Base-by-base conservation (phyloP, 2,113 vertebrate species). In the Phalacrocorax aristotelis region DNA sequence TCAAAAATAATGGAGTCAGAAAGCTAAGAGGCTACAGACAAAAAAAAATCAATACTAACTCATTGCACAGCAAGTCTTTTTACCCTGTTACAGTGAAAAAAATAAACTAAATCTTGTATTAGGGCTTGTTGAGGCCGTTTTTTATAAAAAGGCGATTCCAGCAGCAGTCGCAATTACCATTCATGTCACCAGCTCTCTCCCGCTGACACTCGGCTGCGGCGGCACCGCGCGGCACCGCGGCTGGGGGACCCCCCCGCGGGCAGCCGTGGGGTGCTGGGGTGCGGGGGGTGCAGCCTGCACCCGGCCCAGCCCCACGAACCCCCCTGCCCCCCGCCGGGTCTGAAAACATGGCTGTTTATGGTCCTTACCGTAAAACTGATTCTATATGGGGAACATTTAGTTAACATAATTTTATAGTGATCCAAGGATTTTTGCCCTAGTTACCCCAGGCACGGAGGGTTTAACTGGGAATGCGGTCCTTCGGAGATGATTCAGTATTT, bases 1-100 rank as follows among this genome's bases (percentile, higher is more conserved):
- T 98, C 97, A 98, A 98, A 98, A 99, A 98, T 98, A 98, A 99
- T 98, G 98, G 98, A 98, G 97, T 97, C 96, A 97, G 98, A 99
- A 98, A 98, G 94, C 96, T 93, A 94, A 97, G 86, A 86, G 97
- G 98, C 97, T 95, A 96, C 93, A 97, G 96, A 97, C 86, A 92
- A 96, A 96, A 98, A 54, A 42, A 57, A 94, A 98, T 99, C 98
- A 98, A 98, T 99, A 98, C 80, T 91, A 97, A 97, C 94, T 95
- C 78, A 92, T 48, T 93, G 97, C 89, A 51, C 57, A 93, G 96
- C 89, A 95, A 98, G 98, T 96, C 91, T 77, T 94, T 95, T 89
- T 55, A 88, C 90, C 52, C 40, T 85, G 85, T 90, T 83, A 92
- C 29, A 71, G 96, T 62, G 54, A 94, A 96, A 98, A 98, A 98